Evolutionary conservation across 2,797 vertebrate genomes (phyloP), one percentile per base, ranked within the genome.

Genomic region (Muraenolepis orangiensis): DNA sequence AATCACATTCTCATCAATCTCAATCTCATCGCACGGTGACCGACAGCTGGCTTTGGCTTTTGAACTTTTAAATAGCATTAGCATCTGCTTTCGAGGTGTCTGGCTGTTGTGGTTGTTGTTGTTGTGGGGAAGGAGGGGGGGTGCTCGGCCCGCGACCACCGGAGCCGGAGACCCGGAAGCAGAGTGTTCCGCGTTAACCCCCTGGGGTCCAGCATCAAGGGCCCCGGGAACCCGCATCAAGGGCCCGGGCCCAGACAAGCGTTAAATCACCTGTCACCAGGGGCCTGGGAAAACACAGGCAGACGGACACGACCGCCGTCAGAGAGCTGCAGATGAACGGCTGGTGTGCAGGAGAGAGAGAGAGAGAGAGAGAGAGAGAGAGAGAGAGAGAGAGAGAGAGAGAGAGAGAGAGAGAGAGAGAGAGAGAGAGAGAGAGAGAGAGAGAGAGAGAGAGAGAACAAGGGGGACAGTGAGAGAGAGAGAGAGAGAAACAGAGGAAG

Each of bases 211-310:
- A 80, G 84, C 87, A 87, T 88, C 86, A 90, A 89, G 82, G 83
- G 77, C 77, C 76, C 13, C 16, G 4, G 20, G 84, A 76, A n/a
- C 78, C 85, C 81, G 84, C 89, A 87, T 88, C 86, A 90, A 89
- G 82, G 83, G 78, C 77, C 76, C 11, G 1, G 1, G 8, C 71
- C 74, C 40, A 78, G 81, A 91, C 70, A 87, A 89, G 86, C 88
- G 84, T 91, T 83, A 87, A 87, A 89, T 81, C 88, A 88, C 83
- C 85, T 89, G 91, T 90, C 85, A 72, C 72, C 86, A 2, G 76
- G 82, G 83, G 84, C 88, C 87, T 91, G 89, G 88, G 92, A 93
- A 91, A 70, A 83, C n/a, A n/a, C n/a, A n/a, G 32, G 29, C 66
- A 57, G 1, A 71, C 70, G 66, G 72, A 73, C 69, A 4, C 2